A percentile compares a stretch with the other conserved stretches of the same genome.
Conservation (phyloP, 2,113 vertebrate species). For the Heteronetta atricapilla region DNA sequence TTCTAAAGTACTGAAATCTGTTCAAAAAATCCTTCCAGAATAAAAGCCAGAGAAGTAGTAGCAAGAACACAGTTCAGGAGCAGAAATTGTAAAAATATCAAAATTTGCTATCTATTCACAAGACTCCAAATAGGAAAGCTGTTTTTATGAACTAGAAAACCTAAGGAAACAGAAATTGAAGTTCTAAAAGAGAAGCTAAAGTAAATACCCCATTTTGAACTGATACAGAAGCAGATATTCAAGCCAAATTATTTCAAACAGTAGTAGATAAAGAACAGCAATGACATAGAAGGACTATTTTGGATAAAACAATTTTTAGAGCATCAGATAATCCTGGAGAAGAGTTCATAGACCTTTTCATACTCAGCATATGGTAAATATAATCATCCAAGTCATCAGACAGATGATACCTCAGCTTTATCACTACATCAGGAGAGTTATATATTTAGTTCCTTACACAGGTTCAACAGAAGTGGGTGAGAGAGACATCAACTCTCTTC, state of each 20-base stretch:
- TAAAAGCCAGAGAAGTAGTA: not conserved
- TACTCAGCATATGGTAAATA: not conserved
- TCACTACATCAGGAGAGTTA: not conserved
- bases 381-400: not conserved
- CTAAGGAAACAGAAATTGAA: not conserved
- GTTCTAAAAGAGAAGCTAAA: not conserved
- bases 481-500: not conserved
- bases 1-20: not conserved
- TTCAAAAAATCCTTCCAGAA: not conserved
- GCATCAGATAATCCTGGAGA: not conserved
- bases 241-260: not conserved
- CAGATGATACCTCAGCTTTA: not conserved
- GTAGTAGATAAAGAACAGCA: not conserved
- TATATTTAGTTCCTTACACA: not conserved
- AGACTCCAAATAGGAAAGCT: not conserved
- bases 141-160: not conserved
- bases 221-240: not conserved
- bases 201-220: not conserved
- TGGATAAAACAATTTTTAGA: not conserved
- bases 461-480: not conserved
- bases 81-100: not conserved
- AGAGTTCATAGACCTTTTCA: not conserved
- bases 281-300: not conserved
- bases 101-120: not conserved
- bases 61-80: not conserved